Percentiles rank a stretch among this genome's conserved stretches.
These are phyloP conservation scores for Chironex yamaguchii DNA, from an alignment of 30 jellyfish, hydroid and myxozoan genomes.

Conservation along the genomic window DNA sequence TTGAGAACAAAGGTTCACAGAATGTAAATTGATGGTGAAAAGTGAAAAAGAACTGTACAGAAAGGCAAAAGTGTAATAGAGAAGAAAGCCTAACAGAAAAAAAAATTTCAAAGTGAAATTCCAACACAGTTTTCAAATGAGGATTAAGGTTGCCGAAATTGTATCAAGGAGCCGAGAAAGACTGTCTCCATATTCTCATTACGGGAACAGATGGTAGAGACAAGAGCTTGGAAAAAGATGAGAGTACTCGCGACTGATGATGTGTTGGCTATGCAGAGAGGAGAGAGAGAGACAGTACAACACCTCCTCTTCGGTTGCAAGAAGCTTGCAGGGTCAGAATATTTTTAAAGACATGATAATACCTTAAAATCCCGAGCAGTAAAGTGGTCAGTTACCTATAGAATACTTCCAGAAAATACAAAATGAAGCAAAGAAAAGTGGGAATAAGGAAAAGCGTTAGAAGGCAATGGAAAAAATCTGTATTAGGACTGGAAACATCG, in stretches of 20 bases:
- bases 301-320: not conserved
- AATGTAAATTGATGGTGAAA: not conserved
- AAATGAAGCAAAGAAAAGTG: not conserved
- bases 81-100: not conserved
- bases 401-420: not conserved
- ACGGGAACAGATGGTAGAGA: not conserved
- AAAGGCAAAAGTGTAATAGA: not conserved
- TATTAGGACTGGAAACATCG: not conserved
- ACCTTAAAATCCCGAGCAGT: not conserved
- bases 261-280: not conserved
- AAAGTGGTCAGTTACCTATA: not conserved
- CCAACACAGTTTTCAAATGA: not conserved
- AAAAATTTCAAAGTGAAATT: too few relatives aligned
- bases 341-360: too few relatives aligned
- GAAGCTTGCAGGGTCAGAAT: not conserved
- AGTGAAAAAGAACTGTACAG: not conserved
- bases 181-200: too few relatives aligned
- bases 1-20: not conserved
- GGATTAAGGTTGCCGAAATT: not conserved
- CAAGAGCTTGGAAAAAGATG: not conserved
- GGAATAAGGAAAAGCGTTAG: not conserved
- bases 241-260: not conserved
- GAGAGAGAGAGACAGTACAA: not conserved
- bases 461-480: not conserved
- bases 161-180: not conserved